Percentiles rank a stretch among this genome's conserved stretches.
These are phyloP conservation scores for Oncopeltus fasciatus DNA, from an alignment of 1,140 invertebrate species.

Conservation along the genomic window DNA sequence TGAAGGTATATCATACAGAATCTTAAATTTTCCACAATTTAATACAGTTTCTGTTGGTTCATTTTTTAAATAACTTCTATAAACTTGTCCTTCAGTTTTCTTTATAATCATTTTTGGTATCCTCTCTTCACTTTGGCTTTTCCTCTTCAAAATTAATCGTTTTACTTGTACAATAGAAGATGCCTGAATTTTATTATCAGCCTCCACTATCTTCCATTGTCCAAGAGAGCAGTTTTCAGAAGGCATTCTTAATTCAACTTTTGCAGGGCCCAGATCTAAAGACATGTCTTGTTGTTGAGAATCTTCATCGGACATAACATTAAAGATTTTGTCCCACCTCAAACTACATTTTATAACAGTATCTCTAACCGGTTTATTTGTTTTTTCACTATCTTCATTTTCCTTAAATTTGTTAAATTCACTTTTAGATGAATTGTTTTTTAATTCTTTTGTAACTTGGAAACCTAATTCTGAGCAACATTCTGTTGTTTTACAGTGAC, in stretches of 20 bases:
- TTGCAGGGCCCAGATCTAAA: neutral
- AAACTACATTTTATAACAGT: slow-evolving; percentile 2
- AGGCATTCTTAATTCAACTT: neutral
- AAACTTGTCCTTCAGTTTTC: neutral
- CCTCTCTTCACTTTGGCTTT: slow-evolving; percentile 1
- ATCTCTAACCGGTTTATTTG: neutral
- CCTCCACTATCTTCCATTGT: slow-evolving; percentile 1
- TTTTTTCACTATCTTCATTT: neutral
- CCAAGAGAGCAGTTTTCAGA: neutral
- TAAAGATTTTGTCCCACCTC: neutral
- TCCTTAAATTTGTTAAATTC: neutral
- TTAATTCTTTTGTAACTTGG: neutral
- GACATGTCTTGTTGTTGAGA: neutral
- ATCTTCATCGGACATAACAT: neutral
- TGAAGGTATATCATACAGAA: neutral
- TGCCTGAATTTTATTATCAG: neutral
- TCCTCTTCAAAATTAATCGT: neutral
- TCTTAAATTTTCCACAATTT: neutral
- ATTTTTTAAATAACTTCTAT: neutral
- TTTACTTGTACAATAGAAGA: neutral
- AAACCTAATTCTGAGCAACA: too few relatives aligned
- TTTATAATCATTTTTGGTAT: slow-evolving; percentile 3
- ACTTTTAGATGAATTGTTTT: neutral
- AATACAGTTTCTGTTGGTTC: neutral
- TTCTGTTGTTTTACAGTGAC: too few relatives aligned